Percentiles rank a stretch among this genome's conserved stretches.
Conservation (phyloP, 2,888 invertebrate species). For the Didymodactylos carnosus region DNA sequence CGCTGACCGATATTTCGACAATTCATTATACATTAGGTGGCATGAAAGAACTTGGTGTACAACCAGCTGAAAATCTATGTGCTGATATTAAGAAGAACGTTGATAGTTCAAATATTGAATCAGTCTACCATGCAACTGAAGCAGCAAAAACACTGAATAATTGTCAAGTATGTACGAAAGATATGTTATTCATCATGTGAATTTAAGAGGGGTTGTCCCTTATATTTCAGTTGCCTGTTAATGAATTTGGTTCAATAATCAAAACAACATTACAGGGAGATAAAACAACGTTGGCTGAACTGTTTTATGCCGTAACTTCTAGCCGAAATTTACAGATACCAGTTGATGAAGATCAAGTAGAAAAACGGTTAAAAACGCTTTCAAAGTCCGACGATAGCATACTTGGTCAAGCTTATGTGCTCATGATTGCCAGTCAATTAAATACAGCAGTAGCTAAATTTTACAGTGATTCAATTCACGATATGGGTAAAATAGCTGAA, state of each 20-base stretch:
- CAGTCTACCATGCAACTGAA: conserved; percentile 46
- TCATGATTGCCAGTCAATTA: background rate
- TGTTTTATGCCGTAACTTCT: background rate
- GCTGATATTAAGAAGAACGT: conserved; percentile 34
- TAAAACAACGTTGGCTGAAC: background rate
- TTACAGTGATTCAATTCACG: background rate
- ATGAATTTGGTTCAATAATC: background rate
- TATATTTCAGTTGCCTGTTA: background rate
- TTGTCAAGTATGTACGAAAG: conserved; percentile 20
- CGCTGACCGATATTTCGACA: background rate
- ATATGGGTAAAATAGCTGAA: too few relatives aligned
- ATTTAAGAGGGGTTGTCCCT: too few relatives aligned
- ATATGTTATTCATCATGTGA: background rate
- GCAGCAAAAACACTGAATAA: conserved; percentile 42
- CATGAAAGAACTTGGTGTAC: background rate
- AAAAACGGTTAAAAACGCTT: background rate
- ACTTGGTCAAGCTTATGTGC: background rate
- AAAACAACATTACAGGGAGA: background rate
- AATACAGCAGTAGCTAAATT: background rate
- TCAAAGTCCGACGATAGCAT: background rate
- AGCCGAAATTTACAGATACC: background rate
- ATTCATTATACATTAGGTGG: background rate
- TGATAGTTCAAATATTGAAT: conserved; percentile 34
- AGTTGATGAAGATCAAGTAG: background rate
- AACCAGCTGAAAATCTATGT: conserved; percentile 24